These are phyloP conservation scores for Ditylenchus weischeri DNA, from an alignment of 2,888 invertebrate genomes.

Conservation along the genomic window DNA sequence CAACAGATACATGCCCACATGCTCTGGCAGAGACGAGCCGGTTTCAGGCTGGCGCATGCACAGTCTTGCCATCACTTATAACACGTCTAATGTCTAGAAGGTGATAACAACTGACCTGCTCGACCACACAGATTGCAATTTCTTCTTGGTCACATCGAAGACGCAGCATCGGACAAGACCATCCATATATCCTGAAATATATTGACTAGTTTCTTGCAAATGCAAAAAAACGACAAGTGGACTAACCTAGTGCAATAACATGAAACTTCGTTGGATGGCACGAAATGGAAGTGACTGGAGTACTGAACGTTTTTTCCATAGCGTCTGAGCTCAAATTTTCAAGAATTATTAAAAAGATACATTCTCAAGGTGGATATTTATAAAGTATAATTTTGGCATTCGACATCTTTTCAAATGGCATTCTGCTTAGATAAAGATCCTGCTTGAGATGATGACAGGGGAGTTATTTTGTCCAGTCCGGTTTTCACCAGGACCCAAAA, in stretches of 20 bases:
- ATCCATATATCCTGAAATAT: conserved; percentile 19
- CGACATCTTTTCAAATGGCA: too few relatives aligned
- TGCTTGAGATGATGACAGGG: too few relatives aligned
- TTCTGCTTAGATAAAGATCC: too few relatives aligned
- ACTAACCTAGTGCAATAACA: conserved; percentile 16
- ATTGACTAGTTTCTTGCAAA: conserved; percentile 5
- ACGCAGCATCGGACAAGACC: conserved; percentile 14
- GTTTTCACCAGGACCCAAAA: too few relatives aligned
- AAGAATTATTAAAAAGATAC: too few relatives aligned
- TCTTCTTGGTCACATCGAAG: conserved; percentile 13
- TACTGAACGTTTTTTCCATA: conserved; percentile 10
- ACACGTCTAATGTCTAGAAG: background rate
- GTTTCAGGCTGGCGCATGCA: too few relatives aligned
- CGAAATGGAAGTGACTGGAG: background rate
- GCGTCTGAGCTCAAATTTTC: too few relatives aligned
- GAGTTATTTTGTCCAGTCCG: too few relatives aligned
- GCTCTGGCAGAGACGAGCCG: background rate
- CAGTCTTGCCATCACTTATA: too few relatives aligned
- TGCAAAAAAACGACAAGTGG: conserved; percentile 22
- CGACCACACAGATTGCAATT: conserved; percentile 1
- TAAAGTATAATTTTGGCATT: too few relatives aligned
- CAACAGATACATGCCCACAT: too few relatives aligned
- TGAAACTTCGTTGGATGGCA: background rate
- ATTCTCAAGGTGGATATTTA: too few relatives aligned
- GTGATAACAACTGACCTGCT: background rate